Conservation (phyloP, 2,797 vertebrate genomes). For the Pteronotus mesoamericanus region DNA sequence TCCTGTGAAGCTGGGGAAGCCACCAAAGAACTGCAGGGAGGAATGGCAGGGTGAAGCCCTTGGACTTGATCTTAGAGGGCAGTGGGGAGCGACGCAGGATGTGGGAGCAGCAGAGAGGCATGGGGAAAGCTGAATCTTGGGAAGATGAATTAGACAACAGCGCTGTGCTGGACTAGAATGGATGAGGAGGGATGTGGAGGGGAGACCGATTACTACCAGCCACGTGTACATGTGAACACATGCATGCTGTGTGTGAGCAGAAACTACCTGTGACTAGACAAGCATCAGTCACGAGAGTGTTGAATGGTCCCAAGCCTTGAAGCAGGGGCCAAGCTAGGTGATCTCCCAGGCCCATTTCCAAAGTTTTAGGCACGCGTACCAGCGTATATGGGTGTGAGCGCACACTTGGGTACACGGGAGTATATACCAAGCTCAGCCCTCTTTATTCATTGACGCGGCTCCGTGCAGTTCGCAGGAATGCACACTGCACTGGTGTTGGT, state of each 20-base stretch:
- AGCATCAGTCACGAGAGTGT: rapidly evolving
- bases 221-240: background rate
- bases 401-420: rapidly evolving
- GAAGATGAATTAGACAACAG: background rate
- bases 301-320: background rate
- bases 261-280: background rate
- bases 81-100: background rate
- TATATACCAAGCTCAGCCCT: rapidly evolving
- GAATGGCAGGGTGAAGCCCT: background rate
- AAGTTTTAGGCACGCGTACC: background rate
- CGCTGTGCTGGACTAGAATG: background rate
- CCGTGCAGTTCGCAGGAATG: background rate
- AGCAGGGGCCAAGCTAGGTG: background rate
- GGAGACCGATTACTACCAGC: background rate
- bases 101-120: background rate
- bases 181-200: background rate
- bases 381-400: background rate
- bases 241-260: background rate
- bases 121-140: background rate
- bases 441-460: rapidly evolving
- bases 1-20: background rate
- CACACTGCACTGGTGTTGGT: rapidly evolving
- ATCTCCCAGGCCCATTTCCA: background rate
- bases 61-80: background rate
- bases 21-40: background rate